Base-by-base conservation (phyloP, 2,113 vertebrate genomes). In the Baryphthengus martii region DNA sequence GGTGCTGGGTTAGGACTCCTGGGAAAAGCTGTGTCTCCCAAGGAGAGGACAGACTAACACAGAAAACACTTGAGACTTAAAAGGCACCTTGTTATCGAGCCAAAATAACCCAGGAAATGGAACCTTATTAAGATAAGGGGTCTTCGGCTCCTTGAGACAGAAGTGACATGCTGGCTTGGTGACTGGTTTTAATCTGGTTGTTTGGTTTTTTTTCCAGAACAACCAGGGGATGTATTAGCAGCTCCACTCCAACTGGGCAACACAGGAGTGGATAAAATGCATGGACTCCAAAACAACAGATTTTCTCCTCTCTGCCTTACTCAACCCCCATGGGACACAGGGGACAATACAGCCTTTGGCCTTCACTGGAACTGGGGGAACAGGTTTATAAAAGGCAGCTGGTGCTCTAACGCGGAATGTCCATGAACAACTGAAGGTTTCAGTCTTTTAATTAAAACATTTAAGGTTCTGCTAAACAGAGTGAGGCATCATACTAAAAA, bases 291-390 rank as follows among this genome's bases (percentile, higher is more conserved):
- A 35, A 70, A 29, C 33, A 49, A 33, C 10, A n/a, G 17, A 5
- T 9, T 63, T 83, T 40, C 39, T 72, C 45, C 19, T 29, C 39
- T 16, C 31, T 9, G 14, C 52, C 45, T 67, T 25, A 6, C 29
- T 58, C 58, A 77, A 58, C 8, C 33, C 56, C 19, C n/a, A 40
- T 0, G 4, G 45, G 39, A 40, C 2, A 1, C 1, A 6, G 42
- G n/a, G 10, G 33, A 50, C 26, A 37, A 31, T 14, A 26, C 14
- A 9, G 40, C 15, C 15, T 14, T 56, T 17, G 11, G 40, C 13
- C 14, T 13, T 55, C 31, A 11, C 7, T 35, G 28, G n/a, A 61
- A 31, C 39, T 9, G 20, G 39, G 50, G n/a, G 9, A 49, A 33
- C 17, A 28, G 59, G 65, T 45, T 66, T 61, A 12, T 12, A 33